Evolutionary conservation across 2,113 vertebrate species (phyloP).

Genomic region (Cephalopholis sonnerati): DNA sequence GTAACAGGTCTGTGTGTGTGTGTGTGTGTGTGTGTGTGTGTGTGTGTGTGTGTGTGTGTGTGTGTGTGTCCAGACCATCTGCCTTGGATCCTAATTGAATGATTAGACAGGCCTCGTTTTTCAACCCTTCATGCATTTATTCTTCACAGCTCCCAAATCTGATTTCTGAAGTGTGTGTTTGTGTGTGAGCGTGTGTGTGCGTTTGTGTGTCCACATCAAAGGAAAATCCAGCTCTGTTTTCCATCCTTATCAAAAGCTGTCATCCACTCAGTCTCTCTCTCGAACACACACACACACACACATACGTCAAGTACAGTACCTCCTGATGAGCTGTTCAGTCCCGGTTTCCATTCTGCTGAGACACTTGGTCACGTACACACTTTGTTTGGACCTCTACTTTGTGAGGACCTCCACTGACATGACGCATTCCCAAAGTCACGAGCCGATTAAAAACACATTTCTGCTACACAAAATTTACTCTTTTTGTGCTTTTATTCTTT

Average conservation of each 20-base stretch:
- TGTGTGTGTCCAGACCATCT: slow-evolving; percentile 66
- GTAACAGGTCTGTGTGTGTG: slow-evolving; percentile 24
- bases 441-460: too few species aligned
- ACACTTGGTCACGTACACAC: slow-evolving; percentile 57
- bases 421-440: too few species aligned
- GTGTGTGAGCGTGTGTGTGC: slow-evolving; percentile 23
- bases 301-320: slow-evolving; percentile 9
- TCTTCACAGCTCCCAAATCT: slow-evolving; percentile 78
- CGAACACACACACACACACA: slow-evolving; percentile 42
- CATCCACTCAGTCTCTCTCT: slow-evolving; percentile 41
- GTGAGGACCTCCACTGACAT: background rate
- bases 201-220: slow-evolving; percentile 63
- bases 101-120: slow-evolving; percentile 75
- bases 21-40: slow-evolving; percentile 35
- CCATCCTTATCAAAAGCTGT: slow-evolving; percentile 69
- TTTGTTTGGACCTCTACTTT: background rate
- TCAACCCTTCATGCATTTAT: slow-evolving; percentile 76
- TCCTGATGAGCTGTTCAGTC: background rate
- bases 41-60: slow-evolving; percentile 54
- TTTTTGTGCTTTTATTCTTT: too few species aligned
- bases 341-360: slow-evolving; percentile 44
- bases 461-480: too few species aligned
- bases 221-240: slow-evolving; percentile 58
- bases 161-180: slow-evolving; percentile 67
- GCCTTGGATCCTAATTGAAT: slow-evolving; percentile 75